phyloP scores from a whole-genome alignment of 2,797 vertebrate species.

The Scolopax rusticola region DNA sequence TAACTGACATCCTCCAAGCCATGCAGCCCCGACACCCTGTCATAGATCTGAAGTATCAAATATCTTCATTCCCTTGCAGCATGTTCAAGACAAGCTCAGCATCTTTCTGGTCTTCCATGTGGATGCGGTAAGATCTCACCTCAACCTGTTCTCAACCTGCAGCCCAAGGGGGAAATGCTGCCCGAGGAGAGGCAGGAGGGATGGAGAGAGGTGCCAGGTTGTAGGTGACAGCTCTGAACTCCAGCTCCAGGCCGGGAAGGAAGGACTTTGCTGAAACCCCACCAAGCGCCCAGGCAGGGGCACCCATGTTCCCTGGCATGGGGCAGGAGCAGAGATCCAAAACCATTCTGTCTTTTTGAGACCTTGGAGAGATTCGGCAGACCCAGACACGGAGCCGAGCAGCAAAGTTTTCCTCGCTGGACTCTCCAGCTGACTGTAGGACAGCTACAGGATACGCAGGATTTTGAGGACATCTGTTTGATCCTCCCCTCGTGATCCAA shows the following conservation, averaged over 20 bases:
- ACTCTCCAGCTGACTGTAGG: not conserved
- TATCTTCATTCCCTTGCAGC: not conserved
- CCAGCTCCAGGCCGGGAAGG: rapidly evolving
- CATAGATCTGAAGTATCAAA: not conserved
- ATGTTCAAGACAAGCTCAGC: not conserved
- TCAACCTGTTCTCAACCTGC: not conserved
- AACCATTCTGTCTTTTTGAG: not conserved
- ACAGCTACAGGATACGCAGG: not conserved
- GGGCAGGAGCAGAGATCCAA: not conserved
- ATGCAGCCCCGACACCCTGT: not conserved
- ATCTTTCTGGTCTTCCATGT: not conserved
- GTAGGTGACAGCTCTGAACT: no score
- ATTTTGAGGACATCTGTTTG: not conserved
- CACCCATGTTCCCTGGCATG: rapidly evolving
- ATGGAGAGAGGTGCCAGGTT: not conserved
- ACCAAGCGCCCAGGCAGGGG: rapidly evolving
- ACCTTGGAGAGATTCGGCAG: not conserved
- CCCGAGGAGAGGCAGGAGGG: not conserved
- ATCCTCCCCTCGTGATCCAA: not conserved
- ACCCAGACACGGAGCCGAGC: rapidly evolving
- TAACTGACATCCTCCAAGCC: not conserved
- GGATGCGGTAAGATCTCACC: not conserved
- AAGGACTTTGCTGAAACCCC: not conserved
- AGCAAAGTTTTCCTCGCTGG: not conserved
- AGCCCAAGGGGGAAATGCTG: rapidly evolving